Percentiles rank a stretch among this genome's conserved stretches.
These are phyloP conservation scores for Colossoma macropomum DNA, from an alignment of 2,113 vertebrate species.

Conservation along the genomic window DNA sequence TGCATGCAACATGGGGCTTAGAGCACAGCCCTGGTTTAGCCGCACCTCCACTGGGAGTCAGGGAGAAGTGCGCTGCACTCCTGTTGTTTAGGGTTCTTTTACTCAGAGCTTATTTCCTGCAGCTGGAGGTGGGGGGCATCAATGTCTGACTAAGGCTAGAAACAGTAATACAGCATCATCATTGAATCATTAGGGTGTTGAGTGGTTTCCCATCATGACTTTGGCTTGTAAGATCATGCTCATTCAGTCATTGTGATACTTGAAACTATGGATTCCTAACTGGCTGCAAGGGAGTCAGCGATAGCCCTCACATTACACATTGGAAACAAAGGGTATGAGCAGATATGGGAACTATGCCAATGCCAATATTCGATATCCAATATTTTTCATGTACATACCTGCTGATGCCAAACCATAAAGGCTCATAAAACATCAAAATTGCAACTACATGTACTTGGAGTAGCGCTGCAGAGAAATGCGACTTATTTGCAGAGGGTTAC, in stretches of 20 bases:
- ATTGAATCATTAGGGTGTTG: not conserved
- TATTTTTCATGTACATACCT: no score
- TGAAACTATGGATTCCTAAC: not conserved
- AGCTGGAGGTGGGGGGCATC: not conserved
- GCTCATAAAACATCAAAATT: no score
- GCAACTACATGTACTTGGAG: no score
- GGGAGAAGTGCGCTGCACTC: not conserved
- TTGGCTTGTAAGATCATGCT: not conserved
- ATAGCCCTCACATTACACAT: not conserved
- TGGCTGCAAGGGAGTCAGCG: not conserved
- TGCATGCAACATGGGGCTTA: not conserved
- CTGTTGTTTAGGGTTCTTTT: not conserved
- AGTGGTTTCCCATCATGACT: not conserved
- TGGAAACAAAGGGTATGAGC: not conserved
- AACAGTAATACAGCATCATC: not conserved
- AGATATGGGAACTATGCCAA: not conserved
- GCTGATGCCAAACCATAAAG: no score
- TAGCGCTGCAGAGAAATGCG: no score
- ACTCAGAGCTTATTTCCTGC: not conserved
- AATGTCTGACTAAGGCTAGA: not conserved
- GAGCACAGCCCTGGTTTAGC: not conserved
- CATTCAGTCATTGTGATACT: not conserved
- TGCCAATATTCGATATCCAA: no score
- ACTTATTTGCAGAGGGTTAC: no score
- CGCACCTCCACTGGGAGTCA: not conserved